Conservation (phyloP, 30 jellyfish, hydroid and myxozoan species). For the Phacellophora camtschatica region DNA sequence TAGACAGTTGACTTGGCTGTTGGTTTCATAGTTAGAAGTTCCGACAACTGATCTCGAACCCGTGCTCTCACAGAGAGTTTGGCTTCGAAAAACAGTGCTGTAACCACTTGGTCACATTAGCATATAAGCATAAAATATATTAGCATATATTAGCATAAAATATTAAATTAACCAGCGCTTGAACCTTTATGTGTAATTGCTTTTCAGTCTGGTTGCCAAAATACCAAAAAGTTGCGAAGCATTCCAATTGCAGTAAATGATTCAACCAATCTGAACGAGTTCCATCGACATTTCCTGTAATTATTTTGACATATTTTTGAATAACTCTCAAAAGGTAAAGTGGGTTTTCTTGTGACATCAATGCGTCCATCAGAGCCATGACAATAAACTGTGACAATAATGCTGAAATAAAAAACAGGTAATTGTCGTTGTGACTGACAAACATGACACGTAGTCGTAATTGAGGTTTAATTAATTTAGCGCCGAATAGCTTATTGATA, state of each 20-base stretch:
- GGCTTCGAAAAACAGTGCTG: no score
- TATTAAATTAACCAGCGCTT: background rate
- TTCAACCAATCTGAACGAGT: background rate
- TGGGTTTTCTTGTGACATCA: conserved; percentile 45
- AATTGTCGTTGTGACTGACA: no score
- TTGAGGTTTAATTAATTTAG: no score
- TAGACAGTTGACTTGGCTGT: no score
- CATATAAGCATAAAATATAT: no score
- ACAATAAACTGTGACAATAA: conserved; percentile 1
- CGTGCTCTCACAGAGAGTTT: no score
- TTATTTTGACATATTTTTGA: background rate
- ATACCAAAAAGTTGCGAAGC: conserved; percentile 1
- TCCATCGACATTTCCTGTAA: background rate
- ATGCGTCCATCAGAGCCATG: background rate
- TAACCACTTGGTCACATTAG: no score
- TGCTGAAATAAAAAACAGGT: background rate
- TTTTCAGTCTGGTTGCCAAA: background rate
- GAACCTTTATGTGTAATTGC: background rate
- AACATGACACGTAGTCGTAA: no score
- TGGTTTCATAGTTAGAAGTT: no score
- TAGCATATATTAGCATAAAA: no score
- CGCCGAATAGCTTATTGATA: no score
- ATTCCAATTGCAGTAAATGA: conserved; percentile 1
- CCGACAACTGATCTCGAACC: no score
- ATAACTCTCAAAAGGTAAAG: background rate